Evolutionary conservation across 2,113 vertebrate genomes (phyloP), one percentile per base, ranked within the genome.

Genomic region (Genyomyrus donnyi): DNA sequence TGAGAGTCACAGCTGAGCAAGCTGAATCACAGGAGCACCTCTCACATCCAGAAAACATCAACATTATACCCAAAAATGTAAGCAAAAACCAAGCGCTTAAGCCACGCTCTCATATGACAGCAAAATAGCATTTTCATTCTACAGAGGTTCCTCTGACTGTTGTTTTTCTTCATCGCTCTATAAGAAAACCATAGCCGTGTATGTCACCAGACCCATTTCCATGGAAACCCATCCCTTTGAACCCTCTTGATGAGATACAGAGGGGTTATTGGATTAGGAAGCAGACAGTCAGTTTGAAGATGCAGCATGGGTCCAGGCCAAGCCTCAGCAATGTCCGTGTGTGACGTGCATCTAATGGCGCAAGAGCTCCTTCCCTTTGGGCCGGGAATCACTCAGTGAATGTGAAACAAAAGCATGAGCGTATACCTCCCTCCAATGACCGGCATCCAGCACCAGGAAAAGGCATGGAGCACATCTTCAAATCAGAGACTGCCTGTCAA

Each of bases 171-270:
- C 27, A 66, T 89, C 31, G 87, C 90, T 58, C 86, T n/a, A n/a
- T 77, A 52, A 13, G 77, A 88, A 83, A 58, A 89, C 52, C 48
- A 15, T 66, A 74, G 62, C 83, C 45, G 87, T 84, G 77, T 90
- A 58, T 62, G 80, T 24, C 19, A 66, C 35, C 8, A 66, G 66
- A 91, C 21, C 58, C 66, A 90, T 91, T 90, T 87, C 91, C 88
- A 91, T 91, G 85, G 90, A 85, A 92, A 92, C 91, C 50, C 13
- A 24, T 89, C 90, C 91, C 91, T 35, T 89, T 91, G 48, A 93
- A 89, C 89, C 35, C 56, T 85, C 56, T 62, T 93, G 93, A 93
- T 91, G 91, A 94, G 91, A 92, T 92, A 88, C 87, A 89, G 88
- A 53, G 88, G 49, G 88, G 89, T 85, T 53, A 53, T 46, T 49